Evolutionary conservation across 2,888 invertebrate species (phyloP), one percentile per base, ranked within the genome.

Genomic region (Metallyticus violacea): DNA sequence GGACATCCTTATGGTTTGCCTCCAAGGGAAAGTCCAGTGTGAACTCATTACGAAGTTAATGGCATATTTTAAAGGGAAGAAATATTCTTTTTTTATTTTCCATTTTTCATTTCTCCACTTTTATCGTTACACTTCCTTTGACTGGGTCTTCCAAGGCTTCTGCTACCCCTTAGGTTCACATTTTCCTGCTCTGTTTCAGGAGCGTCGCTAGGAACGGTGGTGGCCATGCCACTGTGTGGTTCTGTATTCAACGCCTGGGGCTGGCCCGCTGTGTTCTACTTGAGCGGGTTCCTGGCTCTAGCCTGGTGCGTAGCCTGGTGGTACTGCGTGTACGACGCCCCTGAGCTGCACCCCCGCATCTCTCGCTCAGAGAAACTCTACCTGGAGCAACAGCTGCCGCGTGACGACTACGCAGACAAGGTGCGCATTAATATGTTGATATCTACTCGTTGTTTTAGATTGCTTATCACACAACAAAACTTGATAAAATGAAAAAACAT

Each of bases 181-280:
- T n/a, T n/a, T n/a, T n/a, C n/a, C n/a, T n/a, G n/a, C n/a, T 15
- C 27, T 81, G 25, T 81, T 83, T 26, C 85, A 93, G 93, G 93
- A 79, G 91, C 92, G 25, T 92, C 92, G 88, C 90, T 93, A 81
- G 93, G 93, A 4, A 93, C 92, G 88, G 92, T 93, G 26, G 89
- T 92, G 0, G 91, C 91, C 2, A 90, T 92, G 88, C 92, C 92
- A 0, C 89, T 92, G 80, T 91, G 92, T 28, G 91, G 92, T 3
- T 87, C 90, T 22, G 90, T 93, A 25, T 87, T 89, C 28, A 86
- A 88, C 6, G 27, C 90, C 26, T 90, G 91, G 30, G 92, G 92
- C 1, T 93, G 93, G 93, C 91, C 91, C 26, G 90, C 91, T 2
- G 91, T 92, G 27, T 92, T 92, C 89, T 92, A 92, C 88, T 88